A percentile compares a stretch with the other conserved stretches of the same genome.
phyloP scores from a whole-genome alignment of 1,140 invertebrate species.

The Drosophila miranda region DNA sequence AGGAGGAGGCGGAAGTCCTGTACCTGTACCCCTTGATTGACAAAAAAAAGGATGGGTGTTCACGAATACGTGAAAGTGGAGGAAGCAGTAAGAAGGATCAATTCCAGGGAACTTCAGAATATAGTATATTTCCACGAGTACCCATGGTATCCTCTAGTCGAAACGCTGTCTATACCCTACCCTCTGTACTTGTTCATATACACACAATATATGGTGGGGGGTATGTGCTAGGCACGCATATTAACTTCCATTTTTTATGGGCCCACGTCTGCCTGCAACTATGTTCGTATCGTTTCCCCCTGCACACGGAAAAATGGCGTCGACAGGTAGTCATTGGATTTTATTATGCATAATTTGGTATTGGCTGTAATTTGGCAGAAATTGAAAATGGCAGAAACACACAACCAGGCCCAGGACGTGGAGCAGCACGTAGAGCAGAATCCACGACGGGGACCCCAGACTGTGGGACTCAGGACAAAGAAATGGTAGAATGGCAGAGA shows the following conservation, averaged over 20 bases:
- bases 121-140: no score
- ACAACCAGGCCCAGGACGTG: conserved; percentile 20
- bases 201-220: not conserved
- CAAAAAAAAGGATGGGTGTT: no score
- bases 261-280: conserved; percentile 37
- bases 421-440: no score
- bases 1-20: not conserved
- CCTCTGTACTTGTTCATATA: no score
- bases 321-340: conserved; percentile 79
- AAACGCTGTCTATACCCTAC: no score
- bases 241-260: conserved; percentile 73
- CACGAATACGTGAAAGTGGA: no score
- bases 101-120: no score
- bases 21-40: no score
- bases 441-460: not conserved
- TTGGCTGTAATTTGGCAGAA: conserved; percentile 79
- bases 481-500: conserved; percentile 21
- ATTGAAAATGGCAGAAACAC: conserved; percentile 74
- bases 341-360: conserved; percentile 80
- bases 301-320: conserved; percentile 53
- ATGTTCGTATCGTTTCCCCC: not conserved
- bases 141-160: no score
- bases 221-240: conserved; percentile 47
- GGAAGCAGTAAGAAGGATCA: no score
- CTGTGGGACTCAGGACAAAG: not conserved